Base-by-base conservation (phyloP, 2,113 vertebrate species). In the Gopherus flavomarginatus region DNA sequence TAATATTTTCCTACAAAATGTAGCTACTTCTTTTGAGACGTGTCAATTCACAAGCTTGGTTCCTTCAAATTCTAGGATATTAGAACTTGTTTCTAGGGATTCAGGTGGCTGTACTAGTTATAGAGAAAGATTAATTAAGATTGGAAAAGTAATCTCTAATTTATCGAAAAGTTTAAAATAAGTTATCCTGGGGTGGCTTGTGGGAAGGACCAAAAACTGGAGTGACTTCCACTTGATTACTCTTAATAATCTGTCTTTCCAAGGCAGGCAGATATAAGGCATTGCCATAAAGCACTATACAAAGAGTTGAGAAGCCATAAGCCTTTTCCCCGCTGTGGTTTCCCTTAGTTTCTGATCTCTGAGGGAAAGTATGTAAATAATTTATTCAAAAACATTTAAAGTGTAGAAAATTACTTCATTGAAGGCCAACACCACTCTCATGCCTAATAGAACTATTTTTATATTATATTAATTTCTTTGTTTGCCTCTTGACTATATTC, bases 361-460 rank as follows among this genome's bases (percentile, higher is more conserved):
- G 53, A 38, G 0, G 0, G 7, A n/a, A 78, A 78, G 1, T 7
- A 4, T 69, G 29, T 8, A 89, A 87, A 53, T 13, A 5, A 26
- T 16, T 83, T 53, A 44, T 38, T 47, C 88, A 35, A 1, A 92
- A 7, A 44, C 42, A 44, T 77, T 77, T 47, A 24, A 26, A 44
- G 42, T 72, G 5, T 13, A 44, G 12, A 44, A 77, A 27, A 77
- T 77, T 27, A 44, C 11, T 77, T 77, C 75, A 13, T 6, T 26
- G 42, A 27, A 77, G 5, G 12, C 42, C 3, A 38, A 10, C 50
- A 78, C 1, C 1, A n/a, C 86, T 38, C 8, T 77, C 29, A 5
- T 0, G 1, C 16, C 69, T 86, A 27, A 29, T 21, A 49, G 49
- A 49, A 49, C 49, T 49, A 12, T 49, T 49, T 49, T 49, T 11